Conservation (phyloP, 37 sponge, comb jelly and placozoan species). For the Petrosia ficiformis region DNA sequence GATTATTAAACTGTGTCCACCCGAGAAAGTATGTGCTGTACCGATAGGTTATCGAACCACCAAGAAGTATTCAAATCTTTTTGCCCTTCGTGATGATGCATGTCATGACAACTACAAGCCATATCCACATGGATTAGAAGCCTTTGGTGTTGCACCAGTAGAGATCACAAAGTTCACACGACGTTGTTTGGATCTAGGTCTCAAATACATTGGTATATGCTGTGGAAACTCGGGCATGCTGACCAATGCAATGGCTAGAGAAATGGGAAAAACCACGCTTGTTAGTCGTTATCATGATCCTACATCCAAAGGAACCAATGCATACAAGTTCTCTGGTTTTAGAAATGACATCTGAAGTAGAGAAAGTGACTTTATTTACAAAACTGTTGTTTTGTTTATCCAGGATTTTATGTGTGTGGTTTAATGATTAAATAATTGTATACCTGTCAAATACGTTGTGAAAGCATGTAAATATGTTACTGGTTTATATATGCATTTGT, state of each 20-base stretch:
- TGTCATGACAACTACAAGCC: constrained; percentile 30
- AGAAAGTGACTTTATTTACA: neutral
- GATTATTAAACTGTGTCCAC: constrained; percentile 34
- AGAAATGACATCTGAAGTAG: neutral
- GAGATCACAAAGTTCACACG: constrained; percentile 45
- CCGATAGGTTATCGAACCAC: constrained; percentile 62
- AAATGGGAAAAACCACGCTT: constrained; percentile 32
- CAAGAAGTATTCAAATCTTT: constrained; percentile 18
- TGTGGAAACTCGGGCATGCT: constrained; percentile 55
- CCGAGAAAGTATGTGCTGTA: constrained; percentile 47
- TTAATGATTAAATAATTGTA: neutral
- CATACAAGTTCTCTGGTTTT: neutral
- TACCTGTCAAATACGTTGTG: no score
- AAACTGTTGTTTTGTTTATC: neutral
- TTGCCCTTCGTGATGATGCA: constrained; percentile 16
- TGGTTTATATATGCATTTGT: no score
- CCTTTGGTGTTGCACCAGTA: constrained; percentile 6
- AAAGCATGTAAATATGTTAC: no score
- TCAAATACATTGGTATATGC: constrained; percentile 62
- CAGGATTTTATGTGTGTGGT: no score
- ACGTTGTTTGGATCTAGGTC: constrained; percentile 38
- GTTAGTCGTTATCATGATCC: constrained; percentile 23
- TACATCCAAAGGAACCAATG: neutral
- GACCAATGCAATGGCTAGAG: constrained; percentile 46
- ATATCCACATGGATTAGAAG: constrained; percentile 39